These are phyloP conservation scores for Caenorhabditis doughertyi DNA, from an alignment of 2,888 invertebrate genomes.

Conservation along the genomic window DNA sequence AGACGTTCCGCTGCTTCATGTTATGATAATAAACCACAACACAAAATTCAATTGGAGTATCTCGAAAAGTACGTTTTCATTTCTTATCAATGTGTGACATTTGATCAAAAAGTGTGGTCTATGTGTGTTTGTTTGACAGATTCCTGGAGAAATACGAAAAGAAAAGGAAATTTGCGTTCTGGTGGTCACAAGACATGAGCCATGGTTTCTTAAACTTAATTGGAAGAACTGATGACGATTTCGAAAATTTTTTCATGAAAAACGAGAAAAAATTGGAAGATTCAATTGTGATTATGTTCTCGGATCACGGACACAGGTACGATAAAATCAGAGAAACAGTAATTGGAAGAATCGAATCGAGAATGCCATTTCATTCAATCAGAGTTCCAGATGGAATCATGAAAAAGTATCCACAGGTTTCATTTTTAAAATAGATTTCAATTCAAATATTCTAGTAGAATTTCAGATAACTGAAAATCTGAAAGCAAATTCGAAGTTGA, in stretches of 20 bases:
- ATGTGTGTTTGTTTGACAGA: constrained; percentile 32
- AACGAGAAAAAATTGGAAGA: constrained; percentile 69
- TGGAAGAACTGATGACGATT: constrained; percentile 71
- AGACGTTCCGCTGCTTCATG: constrained; percentile 70
- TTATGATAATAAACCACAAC: constrained; percentile 71
- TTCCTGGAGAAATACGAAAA: constrained; percentile 69
- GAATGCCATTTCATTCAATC: constrained; percentile 83
- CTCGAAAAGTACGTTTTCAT: constrained; percentile 63
- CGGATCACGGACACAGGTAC: constrained; percentile 84
- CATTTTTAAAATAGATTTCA: not conserved
- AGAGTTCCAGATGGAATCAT: constrained; percentile 82
- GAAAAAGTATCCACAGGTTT: constrained; percentile 78
- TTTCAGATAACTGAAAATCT: constrained; percentile 77
- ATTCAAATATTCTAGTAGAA: not conserved
- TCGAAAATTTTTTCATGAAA: constrained; percentile 65
- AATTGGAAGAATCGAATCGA: constrained; percentile 84
- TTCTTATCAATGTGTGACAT: no score
- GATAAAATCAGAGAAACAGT: constrained; percentile 83
- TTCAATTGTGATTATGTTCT: constrained; percentile 78
- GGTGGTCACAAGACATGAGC: constrained; percentile 77
- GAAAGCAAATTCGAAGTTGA: constrained; percentile 79
- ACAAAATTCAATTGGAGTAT: constrained; percentile 70
- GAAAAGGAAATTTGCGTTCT: constrained; percentile 72
- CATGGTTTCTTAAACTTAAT: constrained; percentile 75
- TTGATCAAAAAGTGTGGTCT: not conserved